Evolutionary conservation across 2,113 vertebrate genomes (phyloP).

Genomic region (Rutilus rutilus): DNA sequence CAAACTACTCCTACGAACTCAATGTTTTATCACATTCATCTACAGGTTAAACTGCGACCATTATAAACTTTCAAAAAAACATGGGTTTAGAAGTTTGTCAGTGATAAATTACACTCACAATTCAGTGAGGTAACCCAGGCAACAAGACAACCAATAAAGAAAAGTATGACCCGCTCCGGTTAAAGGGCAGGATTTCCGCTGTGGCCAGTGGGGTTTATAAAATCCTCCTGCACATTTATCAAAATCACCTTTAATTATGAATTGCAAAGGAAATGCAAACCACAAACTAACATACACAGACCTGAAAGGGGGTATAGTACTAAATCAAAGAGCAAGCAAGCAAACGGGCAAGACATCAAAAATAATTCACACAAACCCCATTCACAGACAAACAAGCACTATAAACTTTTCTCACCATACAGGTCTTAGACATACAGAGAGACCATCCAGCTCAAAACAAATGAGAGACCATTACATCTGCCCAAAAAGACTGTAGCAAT

Average conservation of each 20-base stretch:
- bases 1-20: not conserved
- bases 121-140: not conserved
- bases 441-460: not conserved
- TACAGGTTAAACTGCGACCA: not conserved
- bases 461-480: not conserved
- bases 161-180: conserved; percentile 2
- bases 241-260: conserved; percentile 50
- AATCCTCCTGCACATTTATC: conserved; percentile 47
- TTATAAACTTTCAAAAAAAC: not conserved
- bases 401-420: not conserved
- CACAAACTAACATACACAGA: conserved; percentile 48
- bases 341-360: conserved; percentile 14
- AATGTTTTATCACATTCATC: not conserved
- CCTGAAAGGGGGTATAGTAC: conserved; percentile 34
- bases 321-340: conserved; percentile 45
- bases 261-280: conserved; percentile 32
- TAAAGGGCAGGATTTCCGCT: conserved; percentile 30
- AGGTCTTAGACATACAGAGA: conserved; percentile 30
- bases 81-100: not conserved
- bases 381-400: conserved; percentile 27
- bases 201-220: conserved; percentile 39
- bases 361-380: conserved; percentile 16
- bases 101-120: not conserved
- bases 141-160: conserved; percentile 29
- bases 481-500: conserved; percentile 20